Evolutionary conservation across 2,888 invertebrate species (phyloP).

Genomic region (Axea sp.): DNA sequence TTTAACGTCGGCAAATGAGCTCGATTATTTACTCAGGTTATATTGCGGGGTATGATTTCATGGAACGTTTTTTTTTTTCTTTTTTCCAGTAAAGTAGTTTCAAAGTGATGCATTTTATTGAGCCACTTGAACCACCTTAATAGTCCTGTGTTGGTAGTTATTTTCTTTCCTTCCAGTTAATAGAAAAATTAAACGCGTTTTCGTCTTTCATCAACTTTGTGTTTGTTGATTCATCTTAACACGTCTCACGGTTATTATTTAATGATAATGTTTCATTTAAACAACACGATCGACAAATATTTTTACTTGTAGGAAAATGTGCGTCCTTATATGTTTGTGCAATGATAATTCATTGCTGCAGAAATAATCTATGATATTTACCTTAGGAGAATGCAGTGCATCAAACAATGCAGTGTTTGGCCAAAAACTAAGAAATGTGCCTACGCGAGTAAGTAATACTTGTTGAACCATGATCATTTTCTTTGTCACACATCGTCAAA

Average conservation of each 20-base stretch:
- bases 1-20: constrained; percentile 25
- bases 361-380: too few species aligned
- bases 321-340: too few species aligned
- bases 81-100: constrained; percentile 41
- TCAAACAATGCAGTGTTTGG: too few species aligned
- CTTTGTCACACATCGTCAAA: too few species aligned
- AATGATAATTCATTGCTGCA: too few species aligned
- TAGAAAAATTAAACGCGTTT: constrained; percentile 50
- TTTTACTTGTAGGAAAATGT: too few species aligned
- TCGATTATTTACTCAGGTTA: constrained; percentile 42
- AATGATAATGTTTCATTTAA: constrained; percentile 23
- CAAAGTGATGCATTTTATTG: constrained; percentile 46
- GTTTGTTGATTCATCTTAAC: constrained; percentile 26
- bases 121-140: constrained; percentile 50
- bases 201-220: not conserved
- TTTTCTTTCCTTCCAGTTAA: constrained; percentile 41
- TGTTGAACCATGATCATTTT: too few species aligned
- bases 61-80: constrained; percentile 38
- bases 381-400: too few species aligned
- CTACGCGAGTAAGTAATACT: too few species aligned
- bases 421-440: too few species aligned
- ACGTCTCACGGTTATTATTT: constrained; percentile 17
- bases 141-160: constrained; percentile 35
- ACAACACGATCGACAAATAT: not conserved
- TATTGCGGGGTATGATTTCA: constrained; percentile 47